These are phyloP conservation scores for Sarcophaga caerulescens DNA, from an alignment of 2,888 invertebrate genomes.

Conservation along the genomic window DNA sequence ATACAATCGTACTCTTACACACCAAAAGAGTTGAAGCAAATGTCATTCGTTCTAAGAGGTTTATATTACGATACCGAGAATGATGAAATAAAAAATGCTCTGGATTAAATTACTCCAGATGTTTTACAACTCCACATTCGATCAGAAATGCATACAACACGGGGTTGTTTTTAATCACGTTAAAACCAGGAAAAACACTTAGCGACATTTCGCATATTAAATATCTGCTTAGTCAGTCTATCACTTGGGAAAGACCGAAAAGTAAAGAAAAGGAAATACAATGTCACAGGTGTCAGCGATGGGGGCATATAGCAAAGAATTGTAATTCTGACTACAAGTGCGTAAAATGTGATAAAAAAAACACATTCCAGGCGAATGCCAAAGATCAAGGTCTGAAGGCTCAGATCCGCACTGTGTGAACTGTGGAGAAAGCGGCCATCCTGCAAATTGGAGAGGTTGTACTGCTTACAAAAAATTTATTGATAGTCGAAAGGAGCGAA, in stretches of 20 bases:
- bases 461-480: background rate
- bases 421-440: conserved; percentile 19
- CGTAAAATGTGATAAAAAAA: too few species aligned
- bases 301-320: background rate
- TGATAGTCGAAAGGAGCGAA: background rate
- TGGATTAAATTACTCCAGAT: background rate
- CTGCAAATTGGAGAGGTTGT: conserved; percentile 18
- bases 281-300: background rate
- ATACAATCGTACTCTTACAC: conserved; percentile 23
- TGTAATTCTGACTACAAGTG: too few species aligned
- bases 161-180: background rate
- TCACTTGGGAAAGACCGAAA: conserved; percentile 9
- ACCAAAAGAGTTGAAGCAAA: conserved; percentile 3
- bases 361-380: background rate
- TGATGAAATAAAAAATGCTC: background rate
- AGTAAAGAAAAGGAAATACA: conserved; percentile 1
- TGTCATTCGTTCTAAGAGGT: background rate
- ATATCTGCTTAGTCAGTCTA: background rate
- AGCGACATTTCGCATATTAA: background rate
- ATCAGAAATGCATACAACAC: background rate
- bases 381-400: background rate
- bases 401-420: background rate
- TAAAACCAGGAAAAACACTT: background rate
- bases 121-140: conserved; percentile 1
- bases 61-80: background rate